Evolutionary conservation across 2,888 invertebrate species (phyloP).

Genomic region (Sthenelais limicola): DNA sequence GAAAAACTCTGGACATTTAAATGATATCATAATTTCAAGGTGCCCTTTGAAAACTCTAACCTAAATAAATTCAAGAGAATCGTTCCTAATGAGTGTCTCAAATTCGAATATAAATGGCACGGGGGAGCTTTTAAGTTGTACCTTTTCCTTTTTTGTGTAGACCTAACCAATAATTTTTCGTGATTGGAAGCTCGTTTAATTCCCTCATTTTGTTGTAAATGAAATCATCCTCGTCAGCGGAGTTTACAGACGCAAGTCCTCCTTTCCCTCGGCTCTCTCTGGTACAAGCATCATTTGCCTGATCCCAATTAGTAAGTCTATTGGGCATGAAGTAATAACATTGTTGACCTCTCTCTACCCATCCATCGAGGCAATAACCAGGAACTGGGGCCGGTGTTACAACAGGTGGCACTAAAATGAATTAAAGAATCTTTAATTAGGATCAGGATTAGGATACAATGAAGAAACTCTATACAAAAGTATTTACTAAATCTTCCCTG

Average conservation of each 20-base stretch:
- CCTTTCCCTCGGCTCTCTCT: background rate
- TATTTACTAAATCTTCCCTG: too few species aligned
- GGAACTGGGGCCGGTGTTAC: conserved; percentile 18
- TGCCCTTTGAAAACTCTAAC: too few species aligned
- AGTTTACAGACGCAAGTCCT: background rate
- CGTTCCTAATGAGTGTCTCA: too few species aligned
- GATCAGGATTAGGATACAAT: too few species aligned
- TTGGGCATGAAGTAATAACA: conserved; percentile 46
- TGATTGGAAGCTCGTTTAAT: conserved; percentile 8
- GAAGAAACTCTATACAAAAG: too few species aligned
- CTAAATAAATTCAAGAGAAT: too few species aligned
- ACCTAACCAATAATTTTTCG: conserved; percentile 42
- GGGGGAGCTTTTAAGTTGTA: too few species aligned
- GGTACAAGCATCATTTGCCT: conserved; percentile 39
- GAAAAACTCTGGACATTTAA: too few species aligned
- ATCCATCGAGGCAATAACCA: conserved; percentile 43
- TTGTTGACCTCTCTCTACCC: conserved; percentile 39
- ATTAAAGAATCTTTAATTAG: too few species aligned
- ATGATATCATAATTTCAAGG: too few species aligned
- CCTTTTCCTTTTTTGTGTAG: conserved; percentile 28
- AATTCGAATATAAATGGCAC: too few species aligned
- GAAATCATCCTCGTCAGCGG: conserved; percentile 6
- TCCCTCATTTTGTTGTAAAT: conserved; percentile 29
- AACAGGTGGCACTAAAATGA: conserved; percentile 16
- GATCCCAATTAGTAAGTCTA: conserved; percentile 37